Percentiles rank a stretch among this genome's conserved stretches.
Evolutionary conservation across 2,113 vertebrate genomes (phyloP).

Genomic region (Apistogramma diplotaenia): DNA sequence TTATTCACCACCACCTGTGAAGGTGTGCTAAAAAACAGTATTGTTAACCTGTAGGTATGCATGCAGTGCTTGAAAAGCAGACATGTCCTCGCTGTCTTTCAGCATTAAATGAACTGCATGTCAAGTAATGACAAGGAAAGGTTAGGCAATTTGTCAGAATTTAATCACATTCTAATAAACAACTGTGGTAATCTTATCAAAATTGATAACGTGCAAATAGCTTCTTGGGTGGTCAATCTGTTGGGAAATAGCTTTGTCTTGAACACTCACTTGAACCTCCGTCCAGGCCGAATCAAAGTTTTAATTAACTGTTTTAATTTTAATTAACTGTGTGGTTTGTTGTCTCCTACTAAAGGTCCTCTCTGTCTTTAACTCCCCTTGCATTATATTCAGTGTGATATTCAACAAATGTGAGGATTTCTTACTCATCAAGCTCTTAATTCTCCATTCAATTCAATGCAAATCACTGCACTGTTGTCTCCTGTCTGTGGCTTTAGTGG

Average conservation of each 20-base stretch:
- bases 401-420: background rate
- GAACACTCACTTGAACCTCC: conserved; percentile 48
- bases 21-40: background rate
- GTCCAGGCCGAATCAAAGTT: conserved; percentile 36
- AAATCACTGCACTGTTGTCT: background rate
- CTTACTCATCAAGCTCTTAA: background rate
- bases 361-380: background rate
- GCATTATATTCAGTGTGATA: background rate
- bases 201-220: conserved; percentile 51
- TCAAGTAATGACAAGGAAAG: conserved; percentile 34
- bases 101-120: conserved; percentile 48
- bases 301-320: conserved; percentile 51
- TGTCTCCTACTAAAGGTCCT: background rate
- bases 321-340: conserved; percentile 43
- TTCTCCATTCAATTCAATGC: background rate
- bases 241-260: conserved; percentile 39
- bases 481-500: background rate
- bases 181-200: conserved; percentile 51
- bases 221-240: conserved; percentile 31
- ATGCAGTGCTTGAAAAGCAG: background rate
- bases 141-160: conserved; percentile 51
- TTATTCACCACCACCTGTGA: background rate
- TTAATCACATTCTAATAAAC: conserved; percentile 57
- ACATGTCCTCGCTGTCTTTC: background rate
- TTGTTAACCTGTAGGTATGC: background rate